These are phyloP conservation scores for Atta colombica DNA, from an alignment of 1,140 invertebrate species.

Conservation along the genomic window DNA sequence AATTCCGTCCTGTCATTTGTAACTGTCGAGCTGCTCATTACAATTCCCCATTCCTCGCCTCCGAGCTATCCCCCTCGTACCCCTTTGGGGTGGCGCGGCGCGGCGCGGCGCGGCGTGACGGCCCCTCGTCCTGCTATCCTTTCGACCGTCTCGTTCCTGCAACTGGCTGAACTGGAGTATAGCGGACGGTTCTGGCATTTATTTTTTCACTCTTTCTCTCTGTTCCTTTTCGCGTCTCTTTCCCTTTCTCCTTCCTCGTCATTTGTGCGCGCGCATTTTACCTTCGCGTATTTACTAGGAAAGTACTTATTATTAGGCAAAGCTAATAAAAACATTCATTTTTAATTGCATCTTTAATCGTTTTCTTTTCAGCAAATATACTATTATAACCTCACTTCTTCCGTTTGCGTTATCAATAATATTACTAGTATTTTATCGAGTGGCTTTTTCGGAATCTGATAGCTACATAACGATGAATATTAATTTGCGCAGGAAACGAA, in stretches of 20 bases:
- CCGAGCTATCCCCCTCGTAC: slow-evolving; percentile 73
- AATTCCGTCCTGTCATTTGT: slow-evolving; percentile 87
- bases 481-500: slow-evolving; percentile 33
- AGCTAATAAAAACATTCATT: slow-evolving; percentile 80
- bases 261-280: slow-evolving; percentile 66
- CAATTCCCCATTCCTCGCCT: slow-evolving; percentile 86
- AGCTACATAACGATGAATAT: slow-evolving; percentile 35
- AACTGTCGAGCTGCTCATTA: slow-evolving; percentile 87
- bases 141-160: slow-evolving; percentile 71
- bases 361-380: slow-evolving; percentile 50
- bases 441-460: neutral
- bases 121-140: slow-evolving; percentile 38
- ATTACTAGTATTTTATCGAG: slow-evolving; percentile 16
- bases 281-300: slow-evolving; percentile 12
- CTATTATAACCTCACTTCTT: neutral
- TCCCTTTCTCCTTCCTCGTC: slow-evolving; percentile 26
- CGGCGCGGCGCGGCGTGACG: neutral
- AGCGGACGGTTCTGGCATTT: slow-evolving; percentile 66
- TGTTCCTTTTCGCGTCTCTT: slow-evolving; percentile 33
- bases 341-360: slow-evolving; percentile 77
- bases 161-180: slow-evolving; percentile 27
- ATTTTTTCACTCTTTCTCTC: slow-evolving; percentile 51
- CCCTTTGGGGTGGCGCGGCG: neutral
- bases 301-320: neutral
- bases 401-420: slow-evolving; percentile 7